Percentiles rank a stretch among this genome's conserved stretches.
Conservation (phyloP, 2,113 vertebrate species). For the Zootoca vivipara region DNA sequence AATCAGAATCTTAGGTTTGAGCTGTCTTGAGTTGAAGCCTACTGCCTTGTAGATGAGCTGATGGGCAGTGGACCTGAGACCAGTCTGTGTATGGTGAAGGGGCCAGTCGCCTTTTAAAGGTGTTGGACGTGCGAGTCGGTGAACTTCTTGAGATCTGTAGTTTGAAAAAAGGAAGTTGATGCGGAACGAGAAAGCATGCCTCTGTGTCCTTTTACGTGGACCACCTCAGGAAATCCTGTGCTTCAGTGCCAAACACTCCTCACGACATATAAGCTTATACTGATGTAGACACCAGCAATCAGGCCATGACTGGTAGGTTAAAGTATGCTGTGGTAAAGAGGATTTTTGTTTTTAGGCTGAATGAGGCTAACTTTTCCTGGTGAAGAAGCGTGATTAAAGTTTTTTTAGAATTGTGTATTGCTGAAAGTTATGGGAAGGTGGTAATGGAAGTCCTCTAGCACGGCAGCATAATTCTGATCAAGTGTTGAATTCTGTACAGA, state of each 20-base stretch:
- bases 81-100: fast-evolving
- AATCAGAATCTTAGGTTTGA: neutral
- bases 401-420: constrained; percentile 29
- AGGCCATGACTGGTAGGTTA: constrained; percentile 53
- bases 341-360: constrained; percentile 32
- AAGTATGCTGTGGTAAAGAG: constrained; percentile 44
- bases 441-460: constrained; percentile 25
- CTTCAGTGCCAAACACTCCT: constrained; percentile 27
- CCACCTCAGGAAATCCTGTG: constrained; percentile 33
- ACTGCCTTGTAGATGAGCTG: neutral
- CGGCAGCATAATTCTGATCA: constrained; percentile 33
- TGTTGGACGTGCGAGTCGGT: neutral
- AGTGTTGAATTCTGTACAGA: constrained; percentile 15
- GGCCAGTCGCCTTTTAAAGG: neutral
- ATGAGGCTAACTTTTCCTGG: constrained; percentile 41
- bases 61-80: neutral
- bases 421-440: constrained; percentile 39
- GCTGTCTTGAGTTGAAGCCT: neutral
- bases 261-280: constrained; percentile 49
- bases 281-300: constrained; percentile 51
- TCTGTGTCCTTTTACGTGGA: constrained; percentile 47
- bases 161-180: constrained; percentile 50
- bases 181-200: constrained; percentile 40
- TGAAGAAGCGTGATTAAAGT: neutral
- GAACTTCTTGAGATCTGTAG: constrained; percentile 43